Evolutionary conservation across 2,113 vertebrate genomes (phyloP), one percentile per base, ranked within the genome.

Genomic region (Jaculus jaculus): DNA sequence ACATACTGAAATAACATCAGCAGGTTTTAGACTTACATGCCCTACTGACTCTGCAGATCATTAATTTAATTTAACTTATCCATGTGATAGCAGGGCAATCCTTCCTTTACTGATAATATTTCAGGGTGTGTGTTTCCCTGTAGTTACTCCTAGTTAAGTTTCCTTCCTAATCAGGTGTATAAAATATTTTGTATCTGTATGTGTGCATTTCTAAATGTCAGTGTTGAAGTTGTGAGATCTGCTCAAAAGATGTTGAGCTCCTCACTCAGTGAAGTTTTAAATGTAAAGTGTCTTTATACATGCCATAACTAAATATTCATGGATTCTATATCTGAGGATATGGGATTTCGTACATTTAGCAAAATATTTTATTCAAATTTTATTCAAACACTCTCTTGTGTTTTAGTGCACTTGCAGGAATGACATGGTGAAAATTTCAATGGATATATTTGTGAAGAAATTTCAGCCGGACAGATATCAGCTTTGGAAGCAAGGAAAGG

Each of bases 341-440:
- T 63, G 13, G 89, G 66, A 84, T 34, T 83, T 85, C 85, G 13
- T 71, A 16, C 61, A 89, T 21, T 11, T 83, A 30, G 21, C 28
- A 15, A 88, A 92, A 82, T 74, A 37, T 88, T 89, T 96, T 54
- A 93, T 37, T 65, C n/a, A 20, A 7, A 32, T 28, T 81, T 17
- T 8, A 77, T 83, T 88, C 5, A 39, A 88, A 68, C 18, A 58
- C 15, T 28, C 54, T 2, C 5, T 89, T 97, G 39, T 96, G 17
- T 97, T 93, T 73, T 93, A 99, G 99, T 99, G 99, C 96, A 99
- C 98, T 51, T 99, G 99, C 96, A 99, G 99, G 96, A 99, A 98
- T 91, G 99, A 99, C 97, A 99, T 99, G 99, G 99, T 99, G 72
- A 99, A 99, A 96, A 99, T 99, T 97, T 99, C 99, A 74, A 99